Evolutionary conservation across 2,797 vertebrate species (phyloP).

Genomic region (Harpagifer antarcticus): DNA sequence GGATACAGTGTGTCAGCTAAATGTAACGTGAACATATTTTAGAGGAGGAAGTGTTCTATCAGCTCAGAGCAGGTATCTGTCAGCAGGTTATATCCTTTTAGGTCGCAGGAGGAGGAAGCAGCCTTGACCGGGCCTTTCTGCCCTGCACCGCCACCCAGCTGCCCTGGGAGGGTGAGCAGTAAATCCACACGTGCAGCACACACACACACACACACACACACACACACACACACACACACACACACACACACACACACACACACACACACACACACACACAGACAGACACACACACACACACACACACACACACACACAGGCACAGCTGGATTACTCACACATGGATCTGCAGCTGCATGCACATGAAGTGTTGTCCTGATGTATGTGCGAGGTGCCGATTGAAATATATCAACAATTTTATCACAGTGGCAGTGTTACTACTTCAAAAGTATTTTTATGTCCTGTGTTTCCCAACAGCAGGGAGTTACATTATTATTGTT

Average conservation of each 20-base stretch:
- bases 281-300: conserved; percentile 10
- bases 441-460: conserved; percentile 17
- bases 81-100: conserved; percentile 75
- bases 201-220: conserved; percentile 34
- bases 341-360: conserved; percentile 57
- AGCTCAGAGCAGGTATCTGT: conserved; percentile 81
- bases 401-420: conserved; percentile 61
- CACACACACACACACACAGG: conserved; percentile 11
- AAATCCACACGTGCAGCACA: conserved; percentile 69
- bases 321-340: conserved; percentile 24
- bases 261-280: conserved; percentile 16
- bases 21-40: conserved; percentile 61
- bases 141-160: conserved; percentile 66
- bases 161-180: conserved; percentile 63
- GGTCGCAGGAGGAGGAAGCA: conserved; percentile 76
- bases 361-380: conserved; percentile 31
- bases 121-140: conserved; percentile 75
- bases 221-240: conserved; percentile 38
- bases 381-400: conserved; percentile 44
- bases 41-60: conserved; percentile 75
- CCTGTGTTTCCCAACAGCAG: conserved; percentile 5
- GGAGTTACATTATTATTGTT: not conserved
- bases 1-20: conserved; percentile 52
- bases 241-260: conserved; percentile 32
- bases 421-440: conserved; percentile 14